Base-by-base conservation (phyloP, 2,888 invertebrate species). In the Nemapogon koenigi region DNA sequence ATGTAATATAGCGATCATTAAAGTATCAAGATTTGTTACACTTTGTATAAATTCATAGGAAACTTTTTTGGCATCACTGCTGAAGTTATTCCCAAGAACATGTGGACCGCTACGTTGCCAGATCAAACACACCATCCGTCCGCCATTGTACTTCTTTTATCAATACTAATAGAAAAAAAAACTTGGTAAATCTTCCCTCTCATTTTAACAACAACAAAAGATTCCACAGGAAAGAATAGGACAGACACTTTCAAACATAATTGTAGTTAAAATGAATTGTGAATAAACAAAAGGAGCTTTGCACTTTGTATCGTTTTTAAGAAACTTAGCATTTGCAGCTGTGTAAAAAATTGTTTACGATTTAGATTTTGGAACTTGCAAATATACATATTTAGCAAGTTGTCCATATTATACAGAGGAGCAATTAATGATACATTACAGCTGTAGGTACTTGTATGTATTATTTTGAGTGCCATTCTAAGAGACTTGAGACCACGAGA, bases 71-170 rank as follows among this genome's bases (percentile, higher is more conserved):
- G 76, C 76, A 75, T 67, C 61, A 59, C 62, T 67, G 61, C 63
- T 66, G 53, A 68, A 65, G 71, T 68, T 54, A 69, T 76, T 75
- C 73, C 68, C 70, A 65, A 65, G 72, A 78, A 70, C 75, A 76
- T 73, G 68, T 75, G 76, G 68, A 70, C 66, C 69, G 73, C 75
- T 73, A 71, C 69, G 72, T 69, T 62, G 69, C 66, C 70, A 72
- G 76, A 70, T 75, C 72, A 76, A 75, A 76, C 66, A 75, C 69
- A 69, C 72, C 70, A 71, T 75, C 70, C 72, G 70, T 68, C 65
- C 64, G 61, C 61, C 65, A 73, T 71, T 78, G 73, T 73, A 70
- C 61, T 67, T 64, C 64, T 60, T 65, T 65, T 69, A 72, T 67
- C 68, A 66, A 65, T 67, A 62, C 65, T 62, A 60, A 54, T 48